Evolutionary conservation across 1,140 invertebrate species (phyloP), one percentile per base, ranked within the genome.

Genomic region (Trinorchestia longiramus): DNA sequence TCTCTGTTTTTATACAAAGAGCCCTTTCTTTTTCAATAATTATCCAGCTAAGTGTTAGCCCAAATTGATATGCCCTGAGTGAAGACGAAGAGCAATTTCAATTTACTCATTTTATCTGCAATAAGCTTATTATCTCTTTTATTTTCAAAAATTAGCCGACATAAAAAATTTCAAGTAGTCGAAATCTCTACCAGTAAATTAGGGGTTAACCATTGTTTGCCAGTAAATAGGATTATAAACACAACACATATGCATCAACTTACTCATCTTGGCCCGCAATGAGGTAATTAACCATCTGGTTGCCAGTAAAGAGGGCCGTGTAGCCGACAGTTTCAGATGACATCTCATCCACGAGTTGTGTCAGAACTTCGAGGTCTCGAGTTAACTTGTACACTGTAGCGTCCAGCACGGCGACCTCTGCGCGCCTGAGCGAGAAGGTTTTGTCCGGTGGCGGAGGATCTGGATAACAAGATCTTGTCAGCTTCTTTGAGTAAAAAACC

Each of bases 291-390:
- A 98, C 97, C 97, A 98, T 97, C 96, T 97, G 97, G 97, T 98
- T 98, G 8, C 97, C 97, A 47, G 97, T 97, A 97, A 97, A 98
- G 88, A 98, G 96, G 11, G 98, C 98, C 96, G 98, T 97, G 96
- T 97, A 98, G 11, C 97, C 97, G 96, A 97, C 97, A 95, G 97
- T 97, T 47, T 97, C 97, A 95, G 97, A 97, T 40, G 97, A 96
- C 41, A 98, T 96, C 95, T 97, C 97, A 97, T 97, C 97, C 36
- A 97, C 97, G 90, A 97, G 97, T 44, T 97, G 97, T 95, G 97
- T 96, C 40, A 98, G 97, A 0, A 97, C 97, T 96, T 98, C 97
- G 36, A 98, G 96, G 96, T 98, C 98, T 42, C 97, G 97, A 0
- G 97, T 96, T 0, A 98, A 97, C 41, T 97, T 97, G 97, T 97